Base-by-base conservation (phyloP, 2,797 vertebrate species). In the Gymnothorax reevesii region DNA sequence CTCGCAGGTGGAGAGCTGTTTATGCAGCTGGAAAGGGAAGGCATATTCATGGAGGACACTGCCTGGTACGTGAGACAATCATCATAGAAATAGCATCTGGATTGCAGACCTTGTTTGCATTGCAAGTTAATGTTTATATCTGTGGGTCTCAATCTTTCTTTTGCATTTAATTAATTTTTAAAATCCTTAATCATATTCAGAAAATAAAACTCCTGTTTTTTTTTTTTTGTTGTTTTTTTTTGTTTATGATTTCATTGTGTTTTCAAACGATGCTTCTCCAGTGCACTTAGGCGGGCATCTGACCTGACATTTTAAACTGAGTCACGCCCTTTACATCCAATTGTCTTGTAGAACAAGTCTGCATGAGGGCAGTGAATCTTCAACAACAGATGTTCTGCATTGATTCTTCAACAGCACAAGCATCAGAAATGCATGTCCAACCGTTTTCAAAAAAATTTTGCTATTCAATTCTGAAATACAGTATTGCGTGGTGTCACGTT, bases 31-130 rank as follows among this genome's bases (percentile, higher is more conserved):
- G 99, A 99, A 92, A 96, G 98, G 93, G 99, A 99, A 90, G 99
- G 98, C 89, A 99, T 99, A 95, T 99, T 99, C 95, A 99, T 99
- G 98, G 98, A 99, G 92, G 98, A 99, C 94, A 99, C 99, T 22
- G 99, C 98, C 91, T 99, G 99, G 98, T 99, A 95, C 97, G 97
- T 88, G 12, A 9, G 27, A 33, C 12, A 27, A 73, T 33, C 13
- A 6, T 25, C n/a, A 69, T 6, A 1, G 66, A 10, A 69, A 27
- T 25, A 2, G 7, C 10, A 27, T 69, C 66, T 69, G 66, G 22
- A 27, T 27, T 64, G 0, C 60, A 64, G 20, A 59, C 60, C 6
- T 15, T 64, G 17, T 64, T 20, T 64, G 60, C 13, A 64, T 64
- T 64, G 22, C 5, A 64, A 1, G 60, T 20, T 0, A 60, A 12